phyloP scores from a whole-genome alignment of 2,797 vertebrate genomes.

The Xyrichtys novacula region DNA sequence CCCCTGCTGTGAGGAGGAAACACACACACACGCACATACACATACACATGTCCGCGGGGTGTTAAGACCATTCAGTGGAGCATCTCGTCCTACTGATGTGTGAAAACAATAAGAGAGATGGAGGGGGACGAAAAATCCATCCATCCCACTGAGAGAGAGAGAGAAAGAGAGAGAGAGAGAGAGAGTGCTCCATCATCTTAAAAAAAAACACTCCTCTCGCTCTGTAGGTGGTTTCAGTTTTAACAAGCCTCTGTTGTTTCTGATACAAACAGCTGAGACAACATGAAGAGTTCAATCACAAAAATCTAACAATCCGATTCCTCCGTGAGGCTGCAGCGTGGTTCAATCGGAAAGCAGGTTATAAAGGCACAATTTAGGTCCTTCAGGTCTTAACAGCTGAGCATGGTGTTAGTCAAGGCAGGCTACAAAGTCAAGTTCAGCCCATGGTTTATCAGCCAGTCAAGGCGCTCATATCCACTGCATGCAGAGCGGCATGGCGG shows the following conservation, averaged over 20 bases:
- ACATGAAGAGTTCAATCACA: constrained; percentile 50
- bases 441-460: too few relatives aligned
- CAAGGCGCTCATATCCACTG: too few relatives aligned
- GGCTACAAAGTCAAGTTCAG: too few relatives aligned
- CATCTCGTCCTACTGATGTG: constrained; percentile 68
- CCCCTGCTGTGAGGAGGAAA: constrained; percentile 39
- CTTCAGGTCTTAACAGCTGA: too few relatives aligned
- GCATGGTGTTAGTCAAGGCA: too few relatives aligned
- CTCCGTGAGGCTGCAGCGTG: neutral
- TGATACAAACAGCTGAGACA: constrained; percentile 38
- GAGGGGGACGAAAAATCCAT: constrained; percentile 76
- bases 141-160: constrained; percentile 60
- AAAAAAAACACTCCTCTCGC: constrained; percentile 51
- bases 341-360: neutral
- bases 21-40: constrained; percentile 29
- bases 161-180: neutral
- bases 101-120: constrained; percentile 79
- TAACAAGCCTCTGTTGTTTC: constrained; percentile 41
- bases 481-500: too few relatives aligned
- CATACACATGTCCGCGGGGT: constrained; percentile 52
- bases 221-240: constrained; percentile 51
- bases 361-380: neutral
- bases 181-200: constrained; percentile 54
- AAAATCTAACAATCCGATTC: neutral
- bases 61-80: constrained; percentile 69